phyloP scores from a whole-genome alignment of 1,140 invertebrate species.

The Lasioglossum baleicum region DNA sequence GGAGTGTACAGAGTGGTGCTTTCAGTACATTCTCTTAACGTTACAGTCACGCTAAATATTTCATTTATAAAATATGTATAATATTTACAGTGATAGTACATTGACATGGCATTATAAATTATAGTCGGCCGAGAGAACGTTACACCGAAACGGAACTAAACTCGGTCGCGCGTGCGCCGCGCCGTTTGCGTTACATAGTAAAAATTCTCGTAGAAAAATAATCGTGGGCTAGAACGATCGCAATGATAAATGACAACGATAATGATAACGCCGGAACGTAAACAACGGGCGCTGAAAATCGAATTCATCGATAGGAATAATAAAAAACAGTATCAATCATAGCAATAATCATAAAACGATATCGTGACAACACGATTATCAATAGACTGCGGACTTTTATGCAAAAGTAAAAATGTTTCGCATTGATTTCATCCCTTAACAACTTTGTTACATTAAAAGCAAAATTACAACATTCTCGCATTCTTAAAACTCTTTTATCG shows the following conservation, averaged over 20 bases:
- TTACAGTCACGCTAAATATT: conserved; percentile 70
- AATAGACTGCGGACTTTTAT: too few species aligned
- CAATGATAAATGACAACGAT: conserved; percentile 45
- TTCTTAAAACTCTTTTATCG: too few species aligned
- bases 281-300: not conserved
- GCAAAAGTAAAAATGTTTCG: too few species aligned
- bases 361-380: conserved; percentile 8
- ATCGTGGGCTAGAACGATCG: conserved; percentile 48
- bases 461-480: too few species aligned
- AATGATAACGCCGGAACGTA: conserved; percentile 25
- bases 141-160: conserved; percentile 35
- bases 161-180: conserved; percentile 24
- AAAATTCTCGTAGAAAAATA: conserved; percentile 45
- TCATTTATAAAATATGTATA: conserved; percentile 75
- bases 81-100: conserved; percentile 70
- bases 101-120: conserved; percentile 52
- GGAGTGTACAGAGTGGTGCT: conserved; percentile 72
- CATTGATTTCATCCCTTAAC: too few species aligned
- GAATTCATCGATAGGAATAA: conserved; percentile 4
- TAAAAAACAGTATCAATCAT: conserved; percentile 24
- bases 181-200: not conserved
- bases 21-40: conserved; percentile 70
- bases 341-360: conserved; percentile 35
- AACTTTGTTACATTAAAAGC: too few species aligned
- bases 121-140: conserved; percentile 47